These are phyloP conservation scores for Parazoanthus darwini DNA, from an alignment of 92 coral and sea anemone genomes.

Conservation along the genomic window DNA sequence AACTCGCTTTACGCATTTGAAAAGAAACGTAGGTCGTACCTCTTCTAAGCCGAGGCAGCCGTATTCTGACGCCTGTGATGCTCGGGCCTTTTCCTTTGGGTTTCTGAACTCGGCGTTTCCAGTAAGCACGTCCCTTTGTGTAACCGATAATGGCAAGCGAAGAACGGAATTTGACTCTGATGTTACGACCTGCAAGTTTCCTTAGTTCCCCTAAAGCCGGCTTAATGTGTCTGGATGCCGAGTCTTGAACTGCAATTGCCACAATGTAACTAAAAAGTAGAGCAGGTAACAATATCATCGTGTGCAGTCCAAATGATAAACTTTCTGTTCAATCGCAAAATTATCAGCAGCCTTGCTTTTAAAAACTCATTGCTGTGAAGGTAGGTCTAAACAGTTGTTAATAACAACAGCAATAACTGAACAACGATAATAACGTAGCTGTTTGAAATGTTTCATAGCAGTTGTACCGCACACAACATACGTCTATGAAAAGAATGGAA, in stretches of 20 bases:
- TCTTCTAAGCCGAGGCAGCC: slow-evolving; percentile 21
- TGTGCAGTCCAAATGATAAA: neutral
- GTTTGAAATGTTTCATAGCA: no score
- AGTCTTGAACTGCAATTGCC: slow-evolving; percentile 38
- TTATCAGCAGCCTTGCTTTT: neutral
- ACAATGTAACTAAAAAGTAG: slow-evolving; percentile 32
- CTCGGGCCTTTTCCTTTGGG: slow-evolving; percentile 13
- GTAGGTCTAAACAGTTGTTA: no score
- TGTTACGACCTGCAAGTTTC: slow-evolving; percentile 36
- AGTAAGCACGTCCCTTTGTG: slow-evolving; percentile 30
- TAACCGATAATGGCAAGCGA: slow-evolving; percentile 47
- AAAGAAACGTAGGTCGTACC: neutral
- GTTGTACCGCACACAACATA: no score
- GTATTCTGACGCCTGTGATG: slow-evolving; percentile 13
- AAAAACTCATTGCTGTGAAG: no score
- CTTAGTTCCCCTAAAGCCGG: slow-evolving; percentile 29
- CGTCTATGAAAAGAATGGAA: no score
- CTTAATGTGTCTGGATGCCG: neutral
- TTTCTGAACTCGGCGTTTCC: slow-evolving; percentile 32
- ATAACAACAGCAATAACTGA: no score
- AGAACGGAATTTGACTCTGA: slow-evolving; percentile 5
- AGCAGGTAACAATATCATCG: neutral
- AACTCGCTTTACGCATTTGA: neutral
- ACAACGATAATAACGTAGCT: no score
- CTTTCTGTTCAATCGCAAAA: neutral